Percentiles rank a stretch among this genome's conserved stretches.
Evolutionary conservation across 1,140 invertebrate genomes (phyloP).

Genomic region (Orius laevigatus): DNA sequence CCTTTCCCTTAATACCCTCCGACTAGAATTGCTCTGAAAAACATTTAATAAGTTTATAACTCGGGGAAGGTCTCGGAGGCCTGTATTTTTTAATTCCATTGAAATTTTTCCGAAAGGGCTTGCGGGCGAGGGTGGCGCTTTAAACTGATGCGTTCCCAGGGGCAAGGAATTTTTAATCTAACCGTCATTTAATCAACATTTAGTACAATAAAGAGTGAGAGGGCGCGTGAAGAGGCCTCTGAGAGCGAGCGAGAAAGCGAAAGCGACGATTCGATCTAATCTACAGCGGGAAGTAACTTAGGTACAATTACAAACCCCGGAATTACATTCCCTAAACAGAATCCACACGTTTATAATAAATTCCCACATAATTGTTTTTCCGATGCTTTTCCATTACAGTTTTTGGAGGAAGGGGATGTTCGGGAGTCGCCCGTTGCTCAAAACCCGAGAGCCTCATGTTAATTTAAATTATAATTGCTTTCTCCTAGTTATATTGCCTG

Average conservation of each 20-base stretch:
- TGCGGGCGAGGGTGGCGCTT: neutral
- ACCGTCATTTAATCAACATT: constrained; percentile 19
- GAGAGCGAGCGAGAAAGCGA: neutral
- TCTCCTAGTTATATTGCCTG: constrained; percentile 12
- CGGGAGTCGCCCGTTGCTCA: constrained; percentile 2
- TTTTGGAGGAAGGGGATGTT: neutral
- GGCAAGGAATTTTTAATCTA: constrained; percentile 18
- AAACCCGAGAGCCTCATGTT: constrained; percentile 11
- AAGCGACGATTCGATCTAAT: constrained; percentile 5
- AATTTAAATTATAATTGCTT: constrained; percentile 13
- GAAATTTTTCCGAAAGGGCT: constrained; percentile 7
- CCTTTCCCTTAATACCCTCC: no score
- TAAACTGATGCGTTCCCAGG: neutral
- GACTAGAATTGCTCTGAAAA: no score
- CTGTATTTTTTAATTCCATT: constrained; percentile 16
- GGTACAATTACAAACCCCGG: constrained; percentile 4
- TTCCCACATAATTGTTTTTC: constrained; percentile 13
- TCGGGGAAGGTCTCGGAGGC: neutral
- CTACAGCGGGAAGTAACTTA: neutral
- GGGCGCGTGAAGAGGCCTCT: neutral
- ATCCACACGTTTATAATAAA: constrained; percentile 9
- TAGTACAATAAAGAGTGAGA: constrained; percentile 12
- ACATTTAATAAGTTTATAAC: constrained; percentile 8
- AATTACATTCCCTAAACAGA: neutral
- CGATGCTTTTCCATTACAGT: constrained; percentile 11